phyloP scores from a whole-genome alignment of 2,113 vertebrate genomes.

The Cygnus buccinator region DNA sequence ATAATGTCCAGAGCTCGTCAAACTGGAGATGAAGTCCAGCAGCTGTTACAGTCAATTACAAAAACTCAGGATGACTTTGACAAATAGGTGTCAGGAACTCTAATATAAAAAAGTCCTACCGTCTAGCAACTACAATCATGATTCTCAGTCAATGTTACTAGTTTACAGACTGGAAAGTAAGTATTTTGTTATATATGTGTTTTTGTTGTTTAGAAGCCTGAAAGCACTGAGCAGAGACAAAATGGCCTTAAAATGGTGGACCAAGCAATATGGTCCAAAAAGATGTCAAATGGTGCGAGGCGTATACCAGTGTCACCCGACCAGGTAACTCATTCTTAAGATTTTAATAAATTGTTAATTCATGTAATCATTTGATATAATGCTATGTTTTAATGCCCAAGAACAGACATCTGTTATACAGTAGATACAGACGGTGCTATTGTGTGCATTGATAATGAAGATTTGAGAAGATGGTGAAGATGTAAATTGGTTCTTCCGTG shows the following conservation, averaged over 20 bases:
- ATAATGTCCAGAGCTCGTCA: neutral
- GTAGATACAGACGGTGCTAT: neutral
- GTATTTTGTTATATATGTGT: neutral
- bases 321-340: conserved; percentile 80
- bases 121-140: neutral
- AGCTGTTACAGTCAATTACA: neutral
- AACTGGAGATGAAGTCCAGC: neutral
- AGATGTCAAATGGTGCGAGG: conserved; percentile 96
- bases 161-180: neutral
- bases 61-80: neutral
- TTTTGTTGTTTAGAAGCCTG: conserved; percentile 83
- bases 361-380: neutral
- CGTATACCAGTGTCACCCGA: conserved; percentile 94
- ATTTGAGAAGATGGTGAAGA: neutral
- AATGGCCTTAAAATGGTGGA: conserved; percentile 99
- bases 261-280: conserved; percentile 99
- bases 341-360: neutral
- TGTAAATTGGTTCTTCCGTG: neutral
- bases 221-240: conserved; percentile 96
- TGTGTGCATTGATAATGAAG: neutral
- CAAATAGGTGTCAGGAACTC: neutral
- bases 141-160: neutral
- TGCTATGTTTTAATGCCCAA: neutral
- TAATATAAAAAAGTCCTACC: neutral
- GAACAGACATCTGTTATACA: neutral